A percentile compares a stretch with the other conserved stretches of the same genome.
Evolutionary conservation across 1,140 invertebrate genomes (phyloP).

Genomic region (Campoletis sonorensis): DNA sequence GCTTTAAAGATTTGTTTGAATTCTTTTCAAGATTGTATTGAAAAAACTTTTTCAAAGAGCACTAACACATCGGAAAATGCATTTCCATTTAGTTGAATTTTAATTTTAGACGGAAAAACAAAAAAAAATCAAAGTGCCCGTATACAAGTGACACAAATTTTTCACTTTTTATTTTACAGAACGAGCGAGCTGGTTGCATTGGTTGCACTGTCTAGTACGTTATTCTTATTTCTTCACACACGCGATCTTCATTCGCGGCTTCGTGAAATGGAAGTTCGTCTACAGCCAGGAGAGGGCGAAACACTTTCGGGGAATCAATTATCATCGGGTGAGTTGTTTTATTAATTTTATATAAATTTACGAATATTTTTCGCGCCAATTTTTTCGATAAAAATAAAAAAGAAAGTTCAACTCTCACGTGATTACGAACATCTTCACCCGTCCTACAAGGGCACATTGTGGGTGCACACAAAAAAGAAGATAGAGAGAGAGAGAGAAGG

Average conservation of each 20-base stretch:
- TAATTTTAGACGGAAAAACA: neutral
- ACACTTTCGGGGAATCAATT: conserved; percentile 83
- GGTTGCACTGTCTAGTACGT: conserved; percentile 86
- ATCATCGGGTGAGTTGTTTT: conserved; percentile 80
- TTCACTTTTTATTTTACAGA: conserved; percentile 72
- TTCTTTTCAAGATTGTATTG: too few relatives aligned
- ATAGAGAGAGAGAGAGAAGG: neutral
- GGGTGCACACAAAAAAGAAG: neutral
- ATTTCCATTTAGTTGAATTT: conserved; percentile 27
- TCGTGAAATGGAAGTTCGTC: conserved; percentile 85
- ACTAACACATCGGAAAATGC: too few relatives aligned
- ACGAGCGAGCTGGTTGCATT: conserved; percentile 86
- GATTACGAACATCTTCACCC: neutral
- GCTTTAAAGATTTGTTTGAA: too few relatives aligned
- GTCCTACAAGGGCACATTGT: neutral
- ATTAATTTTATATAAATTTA: neutral
- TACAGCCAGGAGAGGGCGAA: conserved; percentile 83
- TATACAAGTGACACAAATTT: neutral
- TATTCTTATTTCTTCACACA: conserved; percentile 89
- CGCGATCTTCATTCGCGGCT: conserved; percentile 86
- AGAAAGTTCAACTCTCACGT: neutral
- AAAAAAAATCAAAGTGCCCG: neutral
- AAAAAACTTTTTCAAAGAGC: too few relatives aligned
- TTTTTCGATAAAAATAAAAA: neutral
- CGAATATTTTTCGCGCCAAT: too few relatives aligned